Conservation (phyloP, 2,797 vertebrate genomes). For the Lagodon rhomboides region DNA sequence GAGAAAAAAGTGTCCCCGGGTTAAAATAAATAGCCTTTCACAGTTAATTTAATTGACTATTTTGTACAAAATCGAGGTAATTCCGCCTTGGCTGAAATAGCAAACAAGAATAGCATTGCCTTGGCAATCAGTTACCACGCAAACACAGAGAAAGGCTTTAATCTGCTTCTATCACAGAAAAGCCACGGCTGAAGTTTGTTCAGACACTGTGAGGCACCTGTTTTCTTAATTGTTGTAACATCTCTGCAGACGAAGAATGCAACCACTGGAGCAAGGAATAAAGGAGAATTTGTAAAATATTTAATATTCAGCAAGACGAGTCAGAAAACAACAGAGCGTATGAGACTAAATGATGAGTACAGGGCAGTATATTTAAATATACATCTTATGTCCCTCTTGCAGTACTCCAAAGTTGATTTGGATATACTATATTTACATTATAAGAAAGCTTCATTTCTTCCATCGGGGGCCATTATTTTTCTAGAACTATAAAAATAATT, state of each 20-base stretch:
- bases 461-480: background rate
- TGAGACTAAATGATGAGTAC: background rate
- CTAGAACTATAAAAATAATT: background rate
- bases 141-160: constrained; percentile 76
- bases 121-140: constrained; percentile 77
- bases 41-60: constrained; percentile 91
- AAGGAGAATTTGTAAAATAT: constrained; percentile 37
- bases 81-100: constrained; percentile 82
- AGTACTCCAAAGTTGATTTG: background rate
- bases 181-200: constrained; percentile 72
- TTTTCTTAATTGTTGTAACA: constrained; percentile 63
- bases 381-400: background rate
- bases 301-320: constrained; percentile 30
- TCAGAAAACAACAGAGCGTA: background rate
- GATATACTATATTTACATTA: background rate
- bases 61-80: constrained; percentile 88
- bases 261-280: constrained; percentile 21
- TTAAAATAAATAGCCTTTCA: constrained; percentile 91
- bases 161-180: constrained; percentile 75
- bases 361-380: background rate
- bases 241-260: constrained; percentile 47
- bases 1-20: constrained; percentile 84
- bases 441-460: constrained; percentile 4
- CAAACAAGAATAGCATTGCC: constrained; percentile 86
- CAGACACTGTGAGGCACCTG: constrained; percentile 65